Percentiles rank a stretch among this genome's conserved stretches.
phyloP scores from a whole-genome alignment of 2,888 invertebrate genomes.

The Pammene fasciana region DNA sequence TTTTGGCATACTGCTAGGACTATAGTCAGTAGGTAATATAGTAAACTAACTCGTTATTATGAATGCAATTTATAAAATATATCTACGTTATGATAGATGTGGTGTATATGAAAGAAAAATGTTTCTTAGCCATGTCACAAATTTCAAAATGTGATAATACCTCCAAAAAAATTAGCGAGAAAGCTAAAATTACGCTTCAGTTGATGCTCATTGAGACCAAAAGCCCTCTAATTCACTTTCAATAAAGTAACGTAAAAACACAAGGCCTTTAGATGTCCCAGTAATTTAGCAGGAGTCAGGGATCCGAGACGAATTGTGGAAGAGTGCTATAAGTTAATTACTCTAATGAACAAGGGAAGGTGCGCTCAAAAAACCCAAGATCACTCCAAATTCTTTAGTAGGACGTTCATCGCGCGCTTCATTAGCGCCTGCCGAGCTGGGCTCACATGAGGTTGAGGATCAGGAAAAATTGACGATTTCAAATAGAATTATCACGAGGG shows the following conservation, averaged over 20 bases:
- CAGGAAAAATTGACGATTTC: neutral
- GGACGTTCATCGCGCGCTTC: constrained; percentile 80
- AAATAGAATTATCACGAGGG: neutral
- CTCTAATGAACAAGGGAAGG: constrained; percentile 82
- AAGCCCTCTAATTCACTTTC: constrained; percentile 22
- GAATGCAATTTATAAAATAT: too few species aligned
- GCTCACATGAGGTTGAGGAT: constrained; percentile 56
- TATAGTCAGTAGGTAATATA: too few species aligned
- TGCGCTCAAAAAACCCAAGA: constrained; percentile 79
- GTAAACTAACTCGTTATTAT: too few species aligned
- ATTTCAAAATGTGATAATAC: too few species aligned
- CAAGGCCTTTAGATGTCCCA: constrained; percentile 39
- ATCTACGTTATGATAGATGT: too few species aligned
- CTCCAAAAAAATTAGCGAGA: neutral
- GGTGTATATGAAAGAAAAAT: too few species aligned
- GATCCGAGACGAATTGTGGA: constrained; percentile 71
- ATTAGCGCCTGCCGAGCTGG: constrained; percentile 70
- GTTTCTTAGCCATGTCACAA: too few species aligned
- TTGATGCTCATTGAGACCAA: constrained; percentile 16
- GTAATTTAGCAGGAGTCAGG: constrained; percentile 68
- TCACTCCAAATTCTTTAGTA: constrained; percentile 81
- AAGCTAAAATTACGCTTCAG: neutral
- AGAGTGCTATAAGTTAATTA: constrained; percentile 80
- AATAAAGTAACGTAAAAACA: constrained; percentile 24
- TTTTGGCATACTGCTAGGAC: too few species aligned